phyloP scores from a whole-genome alignment of 1,140 invertebrate genomes.

The Drosophila carrolli region DNA sequence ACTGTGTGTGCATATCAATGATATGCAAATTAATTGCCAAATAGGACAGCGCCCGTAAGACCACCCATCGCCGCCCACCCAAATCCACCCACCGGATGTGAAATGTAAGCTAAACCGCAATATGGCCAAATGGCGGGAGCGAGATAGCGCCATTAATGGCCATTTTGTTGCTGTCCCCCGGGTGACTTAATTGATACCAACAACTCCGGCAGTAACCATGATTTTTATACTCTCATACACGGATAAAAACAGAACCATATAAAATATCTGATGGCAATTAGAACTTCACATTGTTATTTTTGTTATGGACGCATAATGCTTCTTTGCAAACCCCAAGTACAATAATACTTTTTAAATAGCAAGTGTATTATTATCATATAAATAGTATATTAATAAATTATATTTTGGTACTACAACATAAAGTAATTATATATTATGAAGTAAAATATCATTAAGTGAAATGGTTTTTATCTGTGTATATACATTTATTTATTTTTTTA shows the following conservation, averaged over 20 bases:
- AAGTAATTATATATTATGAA: no score
- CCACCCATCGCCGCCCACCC: slow-evolving; percentile 4
- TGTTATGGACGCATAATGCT: no score
- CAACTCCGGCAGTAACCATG: slow-evolving; percentile 16
- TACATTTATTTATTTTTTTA: slow-evolving; percentile 9
- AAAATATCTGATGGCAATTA: no score
- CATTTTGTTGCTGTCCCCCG: slow-evolving; percentile 52
- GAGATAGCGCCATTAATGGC: slow-evolving; percentile 37
- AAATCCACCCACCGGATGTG: slow-evolving; percentile 30
- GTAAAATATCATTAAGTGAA: background rate
- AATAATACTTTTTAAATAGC: no score
- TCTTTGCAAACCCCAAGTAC: no score
- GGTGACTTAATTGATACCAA: slow-evolving; percentile 60
- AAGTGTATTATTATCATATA: no score
- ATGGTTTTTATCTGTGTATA: background rate
- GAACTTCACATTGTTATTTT: no score
- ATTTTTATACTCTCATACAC: slow-evolving; percentile 7
- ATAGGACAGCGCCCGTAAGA: slow-evolving; percentile 23
- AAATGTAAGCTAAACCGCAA: slow-evolving; percentile 73
- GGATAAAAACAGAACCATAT: no score
- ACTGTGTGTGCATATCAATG: slow-evolving; percentile 75
- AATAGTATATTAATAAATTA: background rate
- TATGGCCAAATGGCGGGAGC: slow-evolving; percentile 27
- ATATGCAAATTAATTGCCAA: slow-evolving; percentile 82
- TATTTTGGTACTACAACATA: no score